These are phyloP conservation scores for Brachynemurus nebulosus DNA, from an alignment of 2,888 invertebrate genomes.

Conservation along the genomic window DNA sequence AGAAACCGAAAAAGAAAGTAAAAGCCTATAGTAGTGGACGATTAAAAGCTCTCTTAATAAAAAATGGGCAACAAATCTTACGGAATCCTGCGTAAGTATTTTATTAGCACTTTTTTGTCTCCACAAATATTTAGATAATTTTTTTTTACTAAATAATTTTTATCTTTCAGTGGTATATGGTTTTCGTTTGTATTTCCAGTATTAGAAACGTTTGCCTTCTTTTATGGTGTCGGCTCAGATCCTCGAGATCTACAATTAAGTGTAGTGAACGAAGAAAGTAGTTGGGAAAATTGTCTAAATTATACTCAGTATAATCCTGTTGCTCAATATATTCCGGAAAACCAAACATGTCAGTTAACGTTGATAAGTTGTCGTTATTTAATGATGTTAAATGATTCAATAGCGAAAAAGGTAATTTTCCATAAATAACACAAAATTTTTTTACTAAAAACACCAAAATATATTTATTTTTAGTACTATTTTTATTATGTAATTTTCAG, in stretches of 20 bases:
- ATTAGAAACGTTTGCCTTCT: conserved; percentile 65
- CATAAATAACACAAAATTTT: background rate
- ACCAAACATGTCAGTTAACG: conserved; percentile 35
- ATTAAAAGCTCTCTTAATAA: conserved; percentile 50
- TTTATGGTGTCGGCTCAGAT: conserved; percentile 65
- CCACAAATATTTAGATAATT: too few species aligned
- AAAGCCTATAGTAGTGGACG: conserved; percentile 24
- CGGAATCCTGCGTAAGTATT: conserved; percentile 33
- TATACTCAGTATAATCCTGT: conserved; percentile 23
- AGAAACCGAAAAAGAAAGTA: conserved; percentile 15
- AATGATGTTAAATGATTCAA: conserved; percentile 38
- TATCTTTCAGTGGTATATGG: conserved; percentile 50
- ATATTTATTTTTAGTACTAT: too few species aligned
- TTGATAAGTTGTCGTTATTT: conserved; percentile 50
- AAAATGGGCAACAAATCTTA: conserved; percentile 53
- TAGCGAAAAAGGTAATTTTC: conserved; percentile 34
- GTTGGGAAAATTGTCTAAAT: conserved; percentile 22
- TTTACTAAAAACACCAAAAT: too few species aligned
- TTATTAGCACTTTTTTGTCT: too few species aligned
- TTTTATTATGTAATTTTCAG: too few species aligned
- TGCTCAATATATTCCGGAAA: conserved; percentile 27
- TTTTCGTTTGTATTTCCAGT: conserved; percentile 75
- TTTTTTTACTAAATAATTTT: too few species aligned
- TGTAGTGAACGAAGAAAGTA: conserved; percentile 63
- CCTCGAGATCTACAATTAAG: conserved; percentile 57